Evolutionary conservation across 2,113 vertebrate genomes (phyloP), one percentile per base, ranked within the genome.

Genomic region (Fulmarus glacialis): DNA sequence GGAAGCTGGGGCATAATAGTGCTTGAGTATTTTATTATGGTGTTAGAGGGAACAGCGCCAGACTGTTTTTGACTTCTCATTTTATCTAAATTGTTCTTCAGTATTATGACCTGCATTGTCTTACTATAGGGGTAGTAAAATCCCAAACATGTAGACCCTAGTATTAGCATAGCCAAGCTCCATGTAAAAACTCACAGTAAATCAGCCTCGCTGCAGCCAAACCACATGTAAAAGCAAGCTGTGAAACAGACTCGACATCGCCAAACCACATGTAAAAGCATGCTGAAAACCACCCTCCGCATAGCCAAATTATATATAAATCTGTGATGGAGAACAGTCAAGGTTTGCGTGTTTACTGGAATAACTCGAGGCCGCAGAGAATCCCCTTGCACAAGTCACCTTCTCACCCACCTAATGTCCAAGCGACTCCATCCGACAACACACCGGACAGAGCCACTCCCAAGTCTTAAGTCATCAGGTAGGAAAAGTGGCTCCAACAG

Each of bases 171-270:
- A 73, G 84, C 58, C 73, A 70, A 90, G 62, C 84, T 94, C 83
- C 89, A 38, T 20, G 70, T 74, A 81, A 91, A 93, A 95, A 15
- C 62, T 93, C 53, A 15, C 40, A 82, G 82, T 73, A 94, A 91
- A 91, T 72, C 84, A 94, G 58, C 53, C 66, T 82, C 10, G 3
- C 62, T 87, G 70, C 89, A 95, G 96, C 96, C 95, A 97, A 97
- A 88, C 93, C 97, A 96, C 96, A 96, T 95, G 91, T 94, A 90
- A 96, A 93, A 95, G 91, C 89, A 93, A 97, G 87, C 97, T 97
- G 95, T 94, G 91, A 96, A 96, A 85, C 78, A 94, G 58, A 42
- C 81, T 55, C 81, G 15, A 2, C 59, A 20, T 58, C 4, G 45
- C 96, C 97, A 97, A 96, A 93, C 95, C 97, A 95, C 96, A 93